Evolutionary conservation across 2,888 invertebrate species (phyloP).

Genomic region (Slavum lentiscoides): DNA sequence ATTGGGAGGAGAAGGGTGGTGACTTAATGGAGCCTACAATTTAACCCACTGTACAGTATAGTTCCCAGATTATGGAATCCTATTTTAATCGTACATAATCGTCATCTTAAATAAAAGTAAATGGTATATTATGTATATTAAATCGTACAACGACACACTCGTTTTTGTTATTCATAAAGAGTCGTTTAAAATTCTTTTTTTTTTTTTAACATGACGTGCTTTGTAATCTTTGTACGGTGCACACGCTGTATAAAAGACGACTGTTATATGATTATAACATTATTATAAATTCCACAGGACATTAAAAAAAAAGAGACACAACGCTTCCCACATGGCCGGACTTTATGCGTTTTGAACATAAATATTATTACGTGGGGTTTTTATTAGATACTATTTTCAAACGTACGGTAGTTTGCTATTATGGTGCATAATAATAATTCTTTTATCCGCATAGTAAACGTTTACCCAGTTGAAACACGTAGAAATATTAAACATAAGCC

Average conservation of each 20-base stretch:
- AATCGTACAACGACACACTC: not conserved
- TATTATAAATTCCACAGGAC: too few relatives aligned
- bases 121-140: not conserved
- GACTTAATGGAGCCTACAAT: too few relatives aligned
- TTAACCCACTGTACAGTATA: too few relatives aligned
- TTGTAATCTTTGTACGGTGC: not conserved
- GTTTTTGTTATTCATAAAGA: not conserved
- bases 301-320: not conserved
- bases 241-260: not conserved
- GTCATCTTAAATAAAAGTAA: too few relatives aligned
- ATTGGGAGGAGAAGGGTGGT: too few relatives aligned
- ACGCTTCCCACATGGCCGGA: not conserved
- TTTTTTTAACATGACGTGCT: not conserved
- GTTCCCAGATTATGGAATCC: too few relatives aligned
- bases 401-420: not conserved
- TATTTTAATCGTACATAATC: too few relatives aligned
- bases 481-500: not conserved
- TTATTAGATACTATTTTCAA: not conserved
- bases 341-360: not conserved
- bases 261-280: too few relatives aligned
- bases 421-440: not conserved
- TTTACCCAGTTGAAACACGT: constrained; percentile 13
- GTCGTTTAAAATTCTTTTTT: not conserved
- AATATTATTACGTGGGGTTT: not conserved
- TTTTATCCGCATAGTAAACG: not conserved